Evolutionary conservation across 2,888 invertebrate species (phyloP).

Genomic region (Antitype chi): DNA sequence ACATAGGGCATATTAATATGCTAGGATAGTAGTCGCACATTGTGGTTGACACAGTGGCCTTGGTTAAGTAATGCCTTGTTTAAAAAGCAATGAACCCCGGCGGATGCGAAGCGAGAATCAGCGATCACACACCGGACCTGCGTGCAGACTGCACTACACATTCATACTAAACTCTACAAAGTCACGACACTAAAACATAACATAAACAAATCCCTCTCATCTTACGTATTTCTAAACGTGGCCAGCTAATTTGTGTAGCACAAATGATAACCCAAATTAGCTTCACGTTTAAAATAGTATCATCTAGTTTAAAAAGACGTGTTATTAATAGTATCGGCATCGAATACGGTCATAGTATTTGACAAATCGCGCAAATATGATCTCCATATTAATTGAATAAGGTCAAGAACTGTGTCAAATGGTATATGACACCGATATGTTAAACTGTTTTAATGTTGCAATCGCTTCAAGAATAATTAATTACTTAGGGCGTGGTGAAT

Average conservation of each 20-base stretch:
- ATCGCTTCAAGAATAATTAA: slow-evolving; percentile 44
- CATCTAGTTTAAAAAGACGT: slow-evolving; percentile 37
- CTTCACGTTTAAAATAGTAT: slow-evolving; percentile 58
- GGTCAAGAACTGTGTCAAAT: slow-evolving; percentile 51
- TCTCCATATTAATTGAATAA: slow-evolving; percentile 56
- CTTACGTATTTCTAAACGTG: slow-evolving; percentile 58
- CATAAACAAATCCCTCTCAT: slow-evolving; percentile 15
- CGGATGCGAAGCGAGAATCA: slow-evolving; percentile 64
- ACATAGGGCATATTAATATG: slow-evolving; percentile 84
- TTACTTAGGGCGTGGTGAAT: slow-evolving; percentile 29
- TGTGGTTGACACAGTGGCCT: slow-evolving; percentile 88
- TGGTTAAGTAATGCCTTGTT: slow-evolving; percentile 84
- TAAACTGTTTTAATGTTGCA: slow-evolving; percentile 34
- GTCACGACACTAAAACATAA: slow-evolving; percentile 15
- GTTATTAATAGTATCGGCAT: slow-evolving; percentile 50
- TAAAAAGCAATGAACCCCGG: slow-evolving; percentile 82
- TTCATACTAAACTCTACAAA: slow-evolving; percentile 6
- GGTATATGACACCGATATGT: slow-evolving; percentile 40
- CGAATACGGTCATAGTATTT: slow-evolving; percentile 47
- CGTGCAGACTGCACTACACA: slow-evolving; percentile 66
- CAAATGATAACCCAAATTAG: slow-evolving; percentile 56
- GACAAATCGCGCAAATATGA: slow-evolving; percentile 57
- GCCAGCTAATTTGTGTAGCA: slow-evolving; percentile 59
- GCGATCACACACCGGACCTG: slow-evolving; percentile 57
- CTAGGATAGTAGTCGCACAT: slow-evolving; percentile 86